Percentiles rank a stretch among this genome's conserved stretches.
Evolutionary conservation across 2,797 vertebrate species (phyloP).

Genomic region (Jordanella pulchra): DNA sequence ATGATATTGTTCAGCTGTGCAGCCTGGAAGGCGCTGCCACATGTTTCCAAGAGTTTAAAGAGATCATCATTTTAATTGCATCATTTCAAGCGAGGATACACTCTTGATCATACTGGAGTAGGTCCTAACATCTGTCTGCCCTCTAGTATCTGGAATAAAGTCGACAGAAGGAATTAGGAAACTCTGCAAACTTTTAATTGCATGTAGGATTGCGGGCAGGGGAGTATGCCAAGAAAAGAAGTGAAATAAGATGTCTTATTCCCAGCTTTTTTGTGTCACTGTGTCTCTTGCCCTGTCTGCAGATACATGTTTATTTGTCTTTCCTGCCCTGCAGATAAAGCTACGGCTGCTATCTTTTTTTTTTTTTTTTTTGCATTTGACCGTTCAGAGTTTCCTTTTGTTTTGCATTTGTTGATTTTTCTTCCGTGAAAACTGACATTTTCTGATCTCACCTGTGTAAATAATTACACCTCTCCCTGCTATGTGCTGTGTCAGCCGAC

Average conservation of each 20-base stretch:
- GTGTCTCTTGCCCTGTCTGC: background rate
- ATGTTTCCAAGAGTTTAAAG: conserved; percentile 46
- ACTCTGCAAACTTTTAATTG: conserved; percentile 61
- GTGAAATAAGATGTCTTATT: conserved; percentile 9
- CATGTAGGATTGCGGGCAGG: conserved; percentile 12
- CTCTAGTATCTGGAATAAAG: conserved; percentile 51
- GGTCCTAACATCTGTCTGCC: conserved; percentile 65
- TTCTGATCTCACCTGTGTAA: background rate
- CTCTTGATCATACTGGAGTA: conserved; percentile 46
- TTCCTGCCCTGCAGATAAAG: background rate
- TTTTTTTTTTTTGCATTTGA: conserved; percentile 3
- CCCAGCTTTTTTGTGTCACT: background rate
- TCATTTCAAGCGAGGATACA: conserved; percentile 32
- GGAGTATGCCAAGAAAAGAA: conserved; percentile 17
- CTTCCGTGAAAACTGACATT: background rate
- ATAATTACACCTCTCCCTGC: background rate
- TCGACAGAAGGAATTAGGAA: conserved; percentile 51
- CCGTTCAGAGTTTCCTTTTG: background rate
- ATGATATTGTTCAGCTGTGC: conserved; percentile 17
- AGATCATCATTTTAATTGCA: conserved; percentile 54
- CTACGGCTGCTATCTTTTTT: background rate
- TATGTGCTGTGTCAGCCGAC: background rate
- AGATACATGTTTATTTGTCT: background rate
- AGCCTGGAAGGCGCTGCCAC: conserved; percentile 29
- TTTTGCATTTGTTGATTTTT: background rate